Evolutionary conservation across 35 echinoderm and acorn worm species (phyloP).

Genomic region (Stichopus chloronotus): DNA sequence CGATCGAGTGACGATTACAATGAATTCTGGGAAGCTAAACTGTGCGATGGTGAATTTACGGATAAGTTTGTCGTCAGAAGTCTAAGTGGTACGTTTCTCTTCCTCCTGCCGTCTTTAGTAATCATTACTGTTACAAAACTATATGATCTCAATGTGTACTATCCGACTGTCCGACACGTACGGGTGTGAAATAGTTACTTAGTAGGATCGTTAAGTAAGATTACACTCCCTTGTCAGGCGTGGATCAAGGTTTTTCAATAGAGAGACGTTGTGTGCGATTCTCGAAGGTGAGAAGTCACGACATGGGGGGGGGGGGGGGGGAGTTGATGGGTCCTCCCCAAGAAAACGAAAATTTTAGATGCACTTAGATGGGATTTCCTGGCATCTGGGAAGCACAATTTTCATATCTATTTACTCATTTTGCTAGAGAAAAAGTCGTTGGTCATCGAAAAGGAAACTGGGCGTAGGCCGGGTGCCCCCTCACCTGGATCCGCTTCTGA

Average conservation of each 20-base stretch:
- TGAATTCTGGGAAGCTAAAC: conserved; percentile 21
- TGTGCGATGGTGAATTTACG: background rate
- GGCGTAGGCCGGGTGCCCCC: too few relatives aligned
- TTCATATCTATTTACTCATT: too few relatives aligned
- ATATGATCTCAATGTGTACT: background rate
- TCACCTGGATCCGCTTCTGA: too few relatives aligned
- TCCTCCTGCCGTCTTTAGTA: background rate
- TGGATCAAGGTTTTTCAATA: background rate
- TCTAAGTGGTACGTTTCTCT: conserved; percentile 5
- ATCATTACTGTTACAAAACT: background rate
- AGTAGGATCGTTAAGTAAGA: background rate
- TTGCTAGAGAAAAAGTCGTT: too few relatives aligned
- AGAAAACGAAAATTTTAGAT: too few relatives aligned
- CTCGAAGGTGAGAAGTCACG: too few relatives aligned
- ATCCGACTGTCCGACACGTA: background rate
- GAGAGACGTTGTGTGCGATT: background rate
- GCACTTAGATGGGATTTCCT: too few relatives aligned
- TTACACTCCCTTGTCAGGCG: background rate
- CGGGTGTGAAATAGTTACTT: background rate
- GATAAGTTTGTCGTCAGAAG: conserved; percentile 25
- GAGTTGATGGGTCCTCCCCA: too few relatives aligned
- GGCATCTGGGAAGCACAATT: too few relatives aligned
- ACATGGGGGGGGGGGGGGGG: too few relatives aligned
- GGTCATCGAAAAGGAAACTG: too few relatives aligned
- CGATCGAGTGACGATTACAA: background rate